phyloP scores from a whole-genome alignment of 2,113 vertebrate genomes.

The Lasiurus cinereus region DNA sequence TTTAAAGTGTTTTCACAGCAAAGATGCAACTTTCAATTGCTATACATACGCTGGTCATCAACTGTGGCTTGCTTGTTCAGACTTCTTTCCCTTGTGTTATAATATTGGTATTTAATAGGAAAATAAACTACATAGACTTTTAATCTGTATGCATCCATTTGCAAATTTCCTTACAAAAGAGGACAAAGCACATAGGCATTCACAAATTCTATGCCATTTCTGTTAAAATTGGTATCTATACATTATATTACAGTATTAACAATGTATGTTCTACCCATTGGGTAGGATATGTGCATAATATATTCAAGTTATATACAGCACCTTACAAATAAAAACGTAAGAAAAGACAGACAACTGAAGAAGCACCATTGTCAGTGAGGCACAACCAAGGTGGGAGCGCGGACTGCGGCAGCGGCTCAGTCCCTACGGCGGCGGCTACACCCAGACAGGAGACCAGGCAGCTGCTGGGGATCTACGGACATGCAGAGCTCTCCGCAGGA shows the following conservation, averaged over 20 bases:
- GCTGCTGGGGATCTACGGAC: conserved; percentile 89
- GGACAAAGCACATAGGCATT: conserved; percentile 93
- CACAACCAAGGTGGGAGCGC: conserved; percentile 91
- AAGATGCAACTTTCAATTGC: conserved; percentile 78
- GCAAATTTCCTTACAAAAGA: conserved; percentile 93
- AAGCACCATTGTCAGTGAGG: conserved; percentile 98
- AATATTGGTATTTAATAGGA: conserved; percentile 93
- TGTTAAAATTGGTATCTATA: conserved; percentile 96
- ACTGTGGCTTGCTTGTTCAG: conserved; percentile 87
- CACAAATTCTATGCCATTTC: conserved; percentile 94
- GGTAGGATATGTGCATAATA: conserved; percentile 99
- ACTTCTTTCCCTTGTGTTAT: conserved; percentile 86
- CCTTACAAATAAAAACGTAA: conserved; percentile 92
- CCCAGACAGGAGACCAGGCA: conserved; percentile 91
- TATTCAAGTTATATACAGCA: conserved; percentile 98
- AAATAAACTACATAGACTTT: conserved; percentile 95
- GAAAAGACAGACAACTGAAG: conserved; percentile 92
- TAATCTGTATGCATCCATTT: conserved; percentile 92
- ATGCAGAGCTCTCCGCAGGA: conserved; percentile 90
- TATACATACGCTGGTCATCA: conserved; percentile 84
- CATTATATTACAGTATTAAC: conserved; percentile 98
- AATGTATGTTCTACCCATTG: conserved; percentile 96
- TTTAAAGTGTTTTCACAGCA: conserved; percentile 81
- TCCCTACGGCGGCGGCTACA: conserved; percentile 86
- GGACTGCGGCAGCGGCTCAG: neutral